Conservation (phyloP, 2,888 invertebrate species). For the Pherbina coryleti region DNA sequence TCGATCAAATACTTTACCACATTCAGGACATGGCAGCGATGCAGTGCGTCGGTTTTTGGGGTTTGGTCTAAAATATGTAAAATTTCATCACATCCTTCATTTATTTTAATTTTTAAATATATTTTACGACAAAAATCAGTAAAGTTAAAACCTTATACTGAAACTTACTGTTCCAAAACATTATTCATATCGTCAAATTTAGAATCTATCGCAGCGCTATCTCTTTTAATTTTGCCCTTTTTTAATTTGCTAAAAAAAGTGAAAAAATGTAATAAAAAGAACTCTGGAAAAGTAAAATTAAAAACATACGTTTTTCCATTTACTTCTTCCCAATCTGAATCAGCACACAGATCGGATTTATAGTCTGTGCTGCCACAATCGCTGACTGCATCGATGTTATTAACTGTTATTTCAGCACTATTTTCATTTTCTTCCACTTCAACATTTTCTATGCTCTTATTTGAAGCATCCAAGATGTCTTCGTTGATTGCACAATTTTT, state of each 20-base stretch:
- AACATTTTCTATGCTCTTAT: not conserved
- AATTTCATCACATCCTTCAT: too few species aligned
- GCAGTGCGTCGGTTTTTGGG: conserved; percentile 16
- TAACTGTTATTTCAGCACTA: not conserved
- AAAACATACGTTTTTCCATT: conserved; percentile 58
- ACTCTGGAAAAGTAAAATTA: too few species aligned
- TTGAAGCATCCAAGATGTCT: not conserved
- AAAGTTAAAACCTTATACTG: not conserved
- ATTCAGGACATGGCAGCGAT: conserved; percentile 66
- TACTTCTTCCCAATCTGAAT: conserved; percentile 36
- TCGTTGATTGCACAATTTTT: not conserved
- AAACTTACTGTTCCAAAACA: conserved; percentile 14
- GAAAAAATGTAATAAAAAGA: too few species aligned
- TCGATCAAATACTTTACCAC: conserved; percentile 70
- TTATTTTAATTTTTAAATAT: not conserved
- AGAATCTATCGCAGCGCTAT: not conserved
- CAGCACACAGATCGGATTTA: not conserved
- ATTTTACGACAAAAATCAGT: not conserved
- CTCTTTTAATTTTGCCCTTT: not conserved
- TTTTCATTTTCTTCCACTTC: not conserved
- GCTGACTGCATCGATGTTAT: too few species aligned
- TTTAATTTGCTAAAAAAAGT: not conserved
- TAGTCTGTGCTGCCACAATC: not conserved
- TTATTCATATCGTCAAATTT: not conserved
- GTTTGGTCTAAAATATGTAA: conserved; percentile 13